These are phyloP conservation scores for Augochlorella aurata DNA, from an alignment of 2,888 invertebrate genomes.

Conservation along the genomic window DNA sequence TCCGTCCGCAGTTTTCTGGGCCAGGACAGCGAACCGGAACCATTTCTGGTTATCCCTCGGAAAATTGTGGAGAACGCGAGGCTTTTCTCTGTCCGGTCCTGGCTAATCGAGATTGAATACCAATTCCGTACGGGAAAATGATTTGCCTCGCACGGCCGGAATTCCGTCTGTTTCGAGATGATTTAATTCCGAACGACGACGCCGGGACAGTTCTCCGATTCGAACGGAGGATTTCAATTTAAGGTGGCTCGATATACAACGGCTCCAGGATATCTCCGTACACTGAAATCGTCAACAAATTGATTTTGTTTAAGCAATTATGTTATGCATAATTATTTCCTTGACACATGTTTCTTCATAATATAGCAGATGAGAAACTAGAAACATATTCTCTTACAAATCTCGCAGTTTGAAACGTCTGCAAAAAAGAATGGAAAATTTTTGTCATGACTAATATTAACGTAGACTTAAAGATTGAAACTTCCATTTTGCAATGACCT, in stretches of 20 bases:
- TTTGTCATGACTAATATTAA: too few species aligned
- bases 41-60: neutral
- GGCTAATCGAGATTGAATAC: conserved; percentile 1
- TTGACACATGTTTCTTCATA: too few species aligned
- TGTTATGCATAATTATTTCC: too few species aligned
- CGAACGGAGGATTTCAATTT: neutral
- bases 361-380: too few species aligned
- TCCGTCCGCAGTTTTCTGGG: neutral
- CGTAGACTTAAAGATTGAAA: too few species aligned
- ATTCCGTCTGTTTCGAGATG: neutral
- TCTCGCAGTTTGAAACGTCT: too few species aligned
- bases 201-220: neutral
- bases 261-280: neutral
- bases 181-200: neutral
- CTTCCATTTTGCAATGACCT: too few species aligned
- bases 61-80: neutral
- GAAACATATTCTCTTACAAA: too few species aligned
- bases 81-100: neutral
- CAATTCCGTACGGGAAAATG: neutral
- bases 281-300: neutral
- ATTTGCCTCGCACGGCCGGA: neutral
- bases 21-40: neutral
- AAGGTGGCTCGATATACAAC: neutral
- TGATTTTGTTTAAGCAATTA: too few species aligned
- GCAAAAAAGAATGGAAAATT: too few species aligned